phyloP scores from a whole-genome alignment of 2,113 vertebrate genomes.

The Myotis yumanensis region DNA sequence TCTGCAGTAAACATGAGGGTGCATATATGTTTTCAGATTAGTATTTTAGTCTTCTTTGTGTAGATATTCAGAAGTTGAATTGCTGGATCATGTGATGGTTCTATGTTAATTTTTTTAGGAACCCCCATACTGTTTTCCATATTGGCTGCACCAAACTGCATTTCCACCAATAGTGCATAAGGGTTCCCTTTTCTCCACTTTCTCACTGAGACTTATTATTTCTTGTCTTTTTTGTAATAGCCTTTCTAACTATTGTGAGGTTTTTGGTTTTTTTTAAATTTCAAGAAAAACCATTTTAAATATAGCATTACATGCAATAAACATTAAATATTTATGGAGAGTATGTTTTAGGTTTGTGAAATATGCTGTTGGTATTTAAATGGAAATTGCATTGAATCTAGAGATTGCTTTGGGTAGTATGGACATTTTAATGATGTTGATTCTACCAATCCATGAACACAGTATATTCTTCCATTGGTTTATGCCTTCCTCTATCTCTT shows the following conservation, averaged over 20 bases:
- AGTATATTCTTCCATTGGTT: too few species aligned
- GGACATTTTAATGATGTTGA: too few species aligned
- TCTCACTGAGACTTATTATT: not conserved
- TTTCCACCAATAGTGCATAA: not conserved
- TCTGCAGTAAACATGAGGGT: not conserved
- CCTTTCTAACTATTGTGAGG: not conserved
- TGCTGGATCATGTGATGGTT: not conserved
- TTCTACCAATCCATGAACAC: too few species aligned
- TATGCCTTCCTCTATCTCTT: too few species aligned
- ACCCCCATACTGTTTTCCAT: not conserved
- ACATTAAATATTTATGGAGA: too few species aligned
- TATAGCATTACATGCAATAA: too few species aligned
- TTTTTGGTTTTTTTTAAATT: not conserved
- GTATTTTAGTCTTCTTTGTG: not conserved
- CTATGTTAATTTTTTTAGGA: not conserved
- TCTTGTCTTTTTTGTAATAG: not conserved
- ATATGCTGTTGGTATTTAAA: too few species aligned
- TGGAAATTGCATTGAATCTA: too few species aligned
- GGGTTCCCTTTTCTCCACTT: not conserved
- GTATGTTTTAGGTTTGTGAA: too few species aligned
- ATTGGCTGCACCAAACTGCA: not conserved
- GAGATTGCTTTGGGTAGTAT: too few species aligned
- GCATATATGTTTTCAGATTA: not conserved
- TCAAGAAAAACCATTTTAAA: too few species aligned
- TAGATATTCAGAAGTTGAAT: not conserved